Percentiles rank a stretch among this genome's conserved stretches.
Conservation (phyloP, 2,797 vertebrate species). For the Schizopygopsis pylzovi region DNA sequence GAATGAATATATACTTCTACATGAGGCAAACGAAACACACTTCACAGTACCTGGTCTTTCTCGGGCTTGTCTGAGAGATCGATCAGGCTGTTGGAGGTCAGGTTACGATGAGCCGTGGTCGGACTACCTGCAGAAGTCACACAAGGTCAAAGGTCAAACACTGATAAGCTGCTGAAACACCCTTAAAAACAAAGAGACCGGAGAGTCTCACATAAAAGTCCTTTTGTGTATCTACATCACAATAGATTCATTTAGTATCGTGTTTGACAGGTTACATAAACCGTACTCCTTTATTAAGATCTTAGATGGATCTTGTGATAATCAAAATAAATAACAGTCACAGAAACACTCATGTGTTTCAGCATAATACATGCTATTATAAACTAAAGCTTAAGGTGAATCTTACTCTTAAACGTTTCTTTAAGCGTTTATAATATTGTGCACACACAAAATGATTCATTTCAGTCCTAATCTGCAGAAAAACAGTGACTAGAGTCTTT, state of each 20-base stretch:
- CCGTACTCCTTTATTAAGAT: neutral
- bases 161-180: neutral
- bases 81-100: constrained; percentile 94
- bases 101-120: constrained; percentile 87
- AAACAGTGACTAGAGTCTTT: neutral
- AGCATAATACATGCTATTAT: neutral
- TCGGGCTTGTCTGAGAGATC: constrained; percentile 98
- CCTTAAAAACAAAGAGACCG: constrained; percentile 2
- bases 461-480: neutral
- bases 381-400: neutral
- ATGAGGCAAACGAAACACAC: constrained; percentile 40
- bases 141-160: constrained; percentile 44
- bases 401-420: neutral
- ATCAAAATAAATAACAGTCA: neutral
- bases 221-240: neutral
- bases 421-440: neutral
- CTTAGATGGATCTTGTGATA: neutral
- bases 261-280: neutral
- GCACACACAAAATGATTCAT: neutral
- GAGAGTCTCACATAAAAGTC: neutral
- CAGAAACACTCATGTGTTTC: neutral
- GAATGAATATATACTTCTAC: neutral
- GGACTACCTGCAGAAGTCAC: constrained; percentile 85
- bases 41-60: constrained; percentile 90
- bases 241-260: neutral